Base-by-base conservation (phyloP, 2,888 invertebrate species). In the Liodrosophila aerea region DNA sequence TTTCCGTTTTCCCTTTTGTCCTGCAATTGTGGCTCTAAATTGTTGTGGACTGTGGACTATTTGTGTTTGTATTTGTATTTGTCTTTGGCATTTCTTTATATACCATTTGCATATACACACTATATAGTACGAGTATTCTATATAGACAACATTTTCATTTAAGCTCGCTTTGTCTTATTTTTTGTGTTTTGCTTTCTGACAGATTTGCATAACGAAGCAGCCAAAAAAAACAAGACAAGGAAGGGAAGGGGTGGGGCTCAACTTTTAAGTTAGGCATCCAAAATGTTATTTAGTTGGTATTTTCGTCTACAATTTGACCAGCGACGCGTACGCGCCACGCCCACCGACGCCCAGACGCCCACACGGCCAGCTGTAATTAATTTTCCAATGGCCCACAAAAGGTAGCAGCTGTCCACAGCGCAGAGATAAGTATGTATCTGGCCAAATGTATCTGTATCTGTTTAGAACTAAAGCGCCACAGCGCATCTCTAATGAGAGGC, bases 171-270 rank as follows among this genome's bases (percentile, higher is more conserved):
- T 53, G n/a, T 49, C 40, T 40, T 45, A 30, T 22, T 45, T 44
- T 52, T 52, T 56, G 45, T 61, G 47, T 70, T 66, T 60, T 47
- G 59, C 51, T 47, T 49, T 18, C 56, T 49, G 40, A 30, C 50
- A 66, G 75, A 85, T 85, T 85, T 85, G 86, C 84, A 85, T 85
- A 85, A 85, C 86, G 84, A 85, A 85, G 85, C 78, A 68, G 64
- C 54, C 33, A 29, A 58, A 63, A 66, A 56, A 56, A 75, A 47
- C 31, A 64, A 50, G 22, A 61, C 29, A 13, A 13, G 16, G 0
- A 4, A 4, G 16, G 12, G 12, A 12, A 29, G 9, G 18, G 41
- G 5, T 15, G 16, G 29, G 37, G 29, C 39, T 12, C 39, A 72
- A 66, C 66, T 71, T 73, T 64, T 52, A 61, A 62, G 60, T 64